These are phyloP conservation scores for Sinonovacula constricta DNA, from an alignment of 1,140 invertebrate species.

Conservation along the genomic window DNA sequence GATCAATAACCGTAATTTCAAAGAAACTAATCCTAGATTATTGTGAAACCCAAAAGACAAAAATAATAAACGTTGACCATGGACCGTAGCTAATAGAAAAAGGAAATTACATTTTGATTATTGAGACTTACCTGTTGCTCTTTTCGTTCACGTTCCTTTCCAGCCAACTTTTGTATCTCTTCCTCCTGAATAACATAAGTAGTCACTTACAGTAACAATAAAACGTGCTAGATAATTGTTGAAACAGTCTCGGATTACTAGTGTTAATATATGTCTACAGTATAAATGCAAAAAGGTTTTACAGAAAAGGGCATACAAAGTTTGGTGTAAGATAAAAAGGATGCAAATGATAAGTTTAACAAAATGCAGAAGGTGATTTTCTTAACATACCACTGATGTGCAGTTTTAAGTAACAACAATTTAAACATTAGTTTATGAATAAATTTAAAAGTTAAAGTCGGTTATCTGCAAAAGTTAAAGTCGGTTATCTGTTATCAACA, in stretches of 20 bases:
- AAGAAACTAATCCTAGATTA: too few species aligned
- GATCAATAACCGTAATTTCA: too few species aligned
- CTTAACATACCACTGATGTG: neutral
- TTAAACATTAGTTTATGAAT: neutral
- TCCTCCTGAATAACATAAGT: conserved; percentile 36
- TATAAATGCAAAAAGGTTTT: neutral
- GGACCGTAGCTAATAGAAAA: neutral
- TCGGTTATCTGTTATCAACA: neutral
- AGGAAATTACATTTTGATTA: too few species aligned
- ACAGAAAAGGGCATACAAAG: neutral
- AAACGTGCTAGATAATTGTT: neutral
- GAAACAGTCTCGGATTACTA: neutral
- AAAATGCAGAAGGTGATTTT: too few species aligned
- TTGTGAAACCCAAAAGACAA: too few species aligned
- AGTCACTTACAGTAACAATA: neutral
- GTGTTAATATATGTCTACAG: neutral
- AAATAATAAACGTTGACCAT: neutral
- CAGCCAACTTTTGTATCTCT: conserved; percentile 21
- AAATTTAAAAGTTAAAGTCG: neutral
- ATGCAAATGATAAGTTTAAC: neutral
- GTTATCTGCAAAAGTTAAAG: neutral
- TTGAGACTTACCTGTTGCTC: conserved; percentile 41
- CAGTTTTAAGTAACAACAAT: neutral
- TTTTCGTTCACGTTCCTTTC: conserved; percentile 28
- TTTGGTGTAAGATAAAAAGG: neutral